phyloP scores from a whole-genome alignment of 2,888 invertebrate genomes.

The Spodoptera picta region DNA sequence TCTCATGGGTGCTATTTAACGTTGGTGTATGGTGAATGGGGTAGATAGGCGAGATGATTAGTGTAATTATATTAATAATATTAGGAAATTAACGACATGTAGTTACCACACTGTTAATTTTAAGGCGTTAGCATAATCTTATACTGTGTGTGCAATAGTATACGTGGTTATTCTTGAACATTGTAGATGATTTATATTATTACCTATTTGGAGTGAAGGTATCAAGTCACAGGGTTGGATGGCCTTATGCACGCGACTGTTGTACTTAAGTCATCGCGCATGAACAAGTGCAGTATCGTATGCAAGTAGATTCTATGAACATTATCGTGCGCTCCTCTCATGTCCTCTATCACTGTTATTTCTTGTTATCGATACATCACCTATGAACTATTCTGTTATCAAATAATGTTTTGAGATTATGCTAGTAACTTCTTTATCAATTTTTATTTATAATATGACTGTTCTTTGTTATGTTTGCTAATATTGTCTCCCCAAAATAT shows the following conservation, averaged over 20 bases:
- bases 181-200: constrained; percentile 54
- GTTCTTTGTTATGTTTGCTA: constrained; percentile 86
- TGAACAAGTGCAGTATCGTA: constrained; percentile 63
- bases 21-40: constrained; percentile 82
- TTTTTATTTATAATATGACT: constrained; percentile 64
- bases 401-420: constrained; percentile 79
- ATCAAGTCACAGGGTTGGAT: constrained; percentile 76
- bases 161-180: constrained; percentile 69
- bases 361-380: constrained; percentile 65
- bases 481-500: constrained; percentile 76
- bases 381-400: constrained; percentile 59
- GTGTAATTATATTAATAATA: constrained; percentile 64
- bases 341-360: constrained; percentile 43
- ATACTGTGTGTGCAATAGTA: constrained; percentile 84
- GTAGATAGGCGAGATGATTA: constrained; percentile 67
- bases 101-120: constrained; percentile 79
- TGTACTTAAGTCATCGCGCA: constrained; percentile 66
- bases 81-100: constrained; percentile 72
- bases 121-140: constrained; percentile 81
- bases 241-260: constrained; percentile 69
- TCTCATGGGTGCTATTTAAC: constrained; percentile 87
- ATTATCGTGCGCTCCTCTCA: constrained; percentile 54
- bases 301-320: constrained; percentile 54
- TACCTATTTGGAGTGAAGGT: constrained; percentile 62
- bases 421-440: constrained; percentile 70